phyloP scores from a whole-genome alignment of 2,888 invertebrate genomes.

The Meta bourneti region DNA sequence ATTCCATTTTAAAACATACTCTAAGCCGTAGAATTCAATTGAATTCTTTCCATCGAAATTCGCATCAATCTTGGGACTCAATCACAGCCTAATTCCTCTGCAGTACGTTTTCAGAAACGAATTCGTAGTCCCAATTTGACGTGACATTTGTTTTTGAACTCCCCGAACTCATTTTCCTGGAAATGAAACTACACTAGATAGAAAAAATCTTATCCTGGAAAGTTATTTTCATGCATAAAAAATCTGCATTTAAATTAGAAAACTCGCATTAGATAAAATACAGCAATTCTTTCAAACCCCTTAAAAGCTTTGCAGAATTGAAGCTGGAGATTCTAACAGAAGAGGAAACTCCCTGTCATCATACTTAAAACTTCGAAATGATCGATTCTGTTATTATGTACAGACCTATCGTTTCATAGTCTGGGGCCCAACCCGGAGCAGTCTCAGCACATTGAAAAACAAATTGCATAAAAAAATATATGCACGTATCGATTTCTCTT shows the following conservation, averaged over 20 bases:
- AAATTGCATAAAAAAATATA: constrained; percentile 15
- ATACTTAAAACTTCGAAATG: not conserved
- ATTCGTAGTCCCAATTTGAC: not conserved
- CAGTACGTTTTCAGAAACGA: no score
- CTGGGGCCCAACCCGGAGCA: not conserved
- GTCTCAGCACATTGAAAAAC: not conserved
- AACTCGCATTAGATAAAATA: not conserved
- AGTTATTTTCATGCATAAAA: not conserved
- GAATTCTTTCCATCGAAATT: no score
- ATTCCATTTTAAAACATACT: no score
- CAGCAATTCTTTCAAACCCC: not conserved
- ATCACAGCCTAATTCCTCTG: no score
- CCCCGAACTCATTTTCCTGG: not conserved
- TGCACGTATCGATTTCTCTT: constrained; percentile 30
- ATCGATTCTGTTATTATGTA: constrained; percentile 48
- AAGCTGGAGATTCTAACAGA: not conserved
- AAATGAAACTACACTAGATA: not conserved
- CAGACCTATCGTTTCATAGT: constrained; percentile 35
- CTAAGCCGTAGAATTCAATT: no score
- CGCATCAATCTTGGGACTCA: no score
- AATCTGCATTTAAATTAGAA: not conserved
- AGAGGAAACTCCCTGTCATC: not conserved
- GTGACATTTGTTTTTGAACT: not conserved
- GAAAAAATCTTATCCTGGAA: not conserved
- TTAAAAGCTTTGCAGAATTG: not conserved